phyloP scores from a whole-genome alignment of 1,140 invertebrate genomes.

The Platyura marginata region DNA sequence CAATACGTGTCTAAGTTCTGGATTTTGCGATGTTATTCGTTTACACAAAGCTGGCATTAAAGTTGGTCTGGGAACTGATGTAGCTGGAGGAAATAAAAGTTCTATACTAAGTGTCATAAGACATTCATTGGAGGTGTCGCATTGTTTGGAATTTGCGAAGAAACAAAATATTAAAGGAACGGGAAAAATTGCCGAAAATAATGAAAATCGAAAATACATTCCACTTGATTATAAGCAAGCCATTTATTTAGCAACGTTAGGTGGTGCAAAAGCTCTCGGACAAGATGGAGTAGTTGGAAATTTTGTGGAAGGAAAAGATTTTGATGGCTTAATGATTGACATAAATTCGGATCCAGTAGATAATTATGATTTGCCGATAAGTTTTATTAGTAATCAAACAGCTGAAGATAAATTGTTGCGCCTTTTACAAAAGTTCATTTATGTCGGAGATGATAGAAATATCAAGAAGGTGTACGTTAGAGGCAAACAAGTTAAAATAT shows the following conservation, averaged over 20 bases:
- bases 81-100: conserved; percentile 57
- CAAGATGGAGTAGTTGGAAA: conserved; percentile 57
- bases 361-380: conserved; percentile 19
- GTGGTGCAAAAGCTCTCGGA: conserved; percentile 59
- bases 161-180: conserved; percentile 16
- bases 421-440: conserved; percentile 63
- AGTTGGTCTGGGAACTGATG: conserved; percentile 75
- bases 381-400: conserved; percentile 7
- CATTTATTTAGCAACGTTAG: conserved; percentile 69
- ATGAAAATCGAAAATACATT: conserved; percentile 23
- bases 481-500: conserved; percentile 41
- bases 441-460: conserved; percentile 69
- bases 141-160: conserved; percentile 32
- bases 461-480: conserved; percentile 56
- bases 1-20: conserved; percentile 66
- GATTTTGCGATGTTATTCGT: conserved; percentile 56
- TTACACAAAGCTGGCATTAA: conserved; percentile 42
- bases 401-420: conserved; percentile 26
- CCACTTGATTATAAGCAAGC: conserved; percentile 55
- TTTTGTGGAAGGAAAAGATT: conserved; percentile 62
- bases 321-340: conserved; percentile 63
- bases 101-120: conserved; percentile 62
- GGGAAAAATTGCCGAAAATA: conserved; percentile 5
- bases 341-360: conserved; percentile 32
- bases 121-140: conserved; percentile 51